A percentile compares a stretch with the other conserved stretches of the same genome.
These are phyloP conservation scores for Drosophila birchii DNA, from an alignment of 2,888 invertebrate genomes.

Conservation along the genomic window DNA sequence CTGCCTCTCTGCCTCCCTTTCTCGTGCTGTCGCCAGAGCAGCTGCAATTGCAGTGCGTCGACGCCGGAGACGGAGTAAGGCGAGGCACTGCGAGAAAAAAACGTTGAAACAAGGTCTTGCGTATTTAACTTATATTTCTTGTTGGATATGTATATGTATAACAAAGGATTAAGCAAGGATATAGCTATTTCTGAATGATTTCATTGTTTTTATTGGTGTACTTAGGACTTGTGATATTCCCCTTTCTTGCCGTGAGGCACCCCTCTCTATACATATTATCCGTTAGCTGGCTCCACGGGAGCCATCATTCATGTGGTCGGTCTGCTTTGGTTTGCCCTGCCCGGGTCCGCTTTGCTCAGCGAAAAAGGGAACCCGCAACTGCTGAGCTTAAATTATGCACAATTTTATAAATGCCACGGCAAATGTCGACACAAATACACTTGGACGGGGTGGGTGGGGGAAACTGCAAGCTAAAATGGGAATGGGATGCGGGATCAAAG, in stretches of 20 bases:
- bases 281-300: constrained; percentile 32
- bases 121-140: not conserved
- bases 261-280: constrained; percentile 11
- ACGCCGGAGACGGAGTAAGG: constrained; percentile 18
- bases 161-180: not conserved
- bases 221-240: not conserved
- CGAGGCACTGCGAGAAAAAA: not conserved
- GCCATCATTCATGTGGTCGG: constrained; percentile 53
- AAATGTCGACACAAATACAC: constrained; percentile 44
- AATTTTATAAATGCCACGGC: constrained; percentile 56
- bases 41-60: constrained; percentile 31
- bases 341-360: constrained; percentile 21
- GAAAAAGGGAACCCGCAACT: constrained; percentile 37
- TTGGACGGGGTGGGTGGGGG: not conserved
- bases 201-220: rapidly evolving
- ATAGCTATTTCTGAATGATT: too few species aligned
- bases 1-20: not conserved
- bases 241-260: not conserved
- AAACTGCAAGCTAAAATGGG: not conserved
- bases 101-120: rapidly evolving
- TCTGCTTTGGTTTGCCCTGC: constrained; percentile 16
- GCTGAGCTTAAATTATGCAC: constrained; percentile 60
- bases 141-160: not conserved
- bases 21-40: constrained; percentile 18
- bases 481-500: constrained; percentile 8